Evolutionary conservation across 1,140 invertebrate species (phyloP), one percentile per base, ranked within the genome.

Genomic region (Drosophila littoralis): DNA sequence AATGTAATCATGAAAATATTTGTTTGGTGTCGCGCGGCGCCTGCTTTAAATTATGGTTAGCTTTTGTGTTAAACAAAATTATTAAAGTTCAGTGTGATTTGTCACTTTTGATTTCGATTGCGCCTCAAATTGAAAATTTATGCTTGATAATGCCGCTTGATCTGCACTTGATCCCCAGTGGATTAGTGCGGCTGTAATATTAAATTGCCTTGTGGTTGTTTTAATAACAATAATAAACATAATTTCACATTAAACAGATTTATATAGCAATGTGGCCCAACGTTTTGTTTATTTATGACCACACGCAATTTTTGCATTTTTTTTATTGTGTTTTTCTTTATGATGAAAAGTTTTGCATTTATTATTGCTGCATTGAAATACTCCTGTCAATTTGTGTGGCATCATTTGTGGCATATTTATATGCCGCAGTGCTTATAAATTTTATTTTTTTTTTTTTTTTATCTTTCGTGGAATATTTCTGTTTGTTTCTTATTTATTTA

Each of bases 151-250:
- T 80, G 70, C 86, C 75, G 81, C 79, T 86, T 91, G 88, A 91
- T 91, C 88, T 91, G 77, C 83, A 84, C 80, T 84, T 91, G 88
- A 91, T 91, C 88, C 88, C 82, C 36, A 84, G 72, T 91, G 88
- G 88, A 91, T 91, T 91, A 91, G 81, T 81, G 69, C 55, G 88
- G 88, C 88, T 91, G 83, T 89, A 88, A 88, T 88, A 81, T 91
- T 91, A 81, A 91, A 91, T 91, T 85, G 88, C 81, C 80, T 91
- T 91, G 88, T 64, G 88, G 88, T 85, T 81, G 75, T 67, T 84
- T 79, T 79, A 81, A 81, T 78, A 79, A 88, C 80, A 88, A 81
- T 72, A 88, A 84, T 88, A 83, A 85, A 82, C 83, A 88, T 88
- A 81, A 86, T 84, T 89, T 89, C 70, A 77, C 84, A 80, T 89